Percentiles rank a stretch among this genome's conserved stretches.
Conservation (phyloP, 2,113 vertebrate genomes). For the Thomomys bottae region DNA sequence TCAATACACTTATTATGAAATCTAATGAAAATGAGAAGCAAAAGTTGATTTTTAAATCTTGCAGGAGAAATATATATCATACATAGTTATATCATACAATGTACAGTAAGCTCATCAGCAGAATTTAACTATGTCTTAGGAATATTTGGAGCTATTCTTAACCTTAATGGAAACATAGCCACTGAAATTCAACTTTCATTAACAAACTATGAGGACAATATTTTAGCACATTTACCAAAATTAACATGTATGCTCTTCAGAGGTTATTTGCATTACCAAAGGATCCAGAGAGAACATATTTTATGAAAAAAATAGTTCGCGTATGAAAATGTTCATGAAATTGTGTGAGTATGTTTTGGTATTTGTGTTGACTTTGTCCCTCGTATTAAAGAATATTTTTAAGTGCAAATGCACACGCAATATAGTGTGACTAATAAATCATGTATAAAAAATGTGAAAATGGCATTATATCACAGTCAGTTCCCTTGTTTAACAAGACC, state of each 20-base stretch:
- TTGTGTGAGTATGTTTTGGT: background rate
- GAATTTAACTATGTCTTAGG: background rate
- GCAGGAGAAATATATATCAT: background rate
- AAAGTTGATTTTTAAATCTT: background rate
- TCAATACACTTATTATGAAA: background rate
- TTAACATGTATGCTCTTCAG: background rate
- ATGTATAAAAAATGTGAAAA: slow-evolving; percentile 45
- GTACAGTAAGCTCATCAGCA: background rate
- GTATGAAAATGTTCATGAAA: background rate
- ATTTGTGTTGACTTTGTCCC: background rate
- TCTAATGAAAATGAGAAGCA: background rate
- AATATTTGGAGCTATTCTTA: background rate
- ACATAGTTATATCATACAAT: background rate
- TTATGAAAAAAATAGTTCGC: background rate
- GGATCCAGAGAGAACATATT: background rate
- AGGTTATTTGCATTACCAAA: slow-evolving; percentile 1
- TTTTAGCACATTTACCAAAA: background rate
- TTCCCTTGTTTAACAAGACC: slow-evolving; percentile 29
- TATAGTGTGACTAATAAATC: slow-evolving; percentile 34
- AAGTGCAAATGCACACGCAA: background rate
- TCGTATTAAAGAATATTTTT: background rate
- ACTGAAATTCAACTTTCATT: background rate
- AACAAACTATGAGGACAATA: background rate
- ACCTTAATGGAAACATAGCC: background rate
- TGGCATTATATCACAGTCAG: background rate